Evolutionary conservation across 1,140 invertebrate genomes (phyloP).

Genomic region (Aphidius gifuensis): DNA sequence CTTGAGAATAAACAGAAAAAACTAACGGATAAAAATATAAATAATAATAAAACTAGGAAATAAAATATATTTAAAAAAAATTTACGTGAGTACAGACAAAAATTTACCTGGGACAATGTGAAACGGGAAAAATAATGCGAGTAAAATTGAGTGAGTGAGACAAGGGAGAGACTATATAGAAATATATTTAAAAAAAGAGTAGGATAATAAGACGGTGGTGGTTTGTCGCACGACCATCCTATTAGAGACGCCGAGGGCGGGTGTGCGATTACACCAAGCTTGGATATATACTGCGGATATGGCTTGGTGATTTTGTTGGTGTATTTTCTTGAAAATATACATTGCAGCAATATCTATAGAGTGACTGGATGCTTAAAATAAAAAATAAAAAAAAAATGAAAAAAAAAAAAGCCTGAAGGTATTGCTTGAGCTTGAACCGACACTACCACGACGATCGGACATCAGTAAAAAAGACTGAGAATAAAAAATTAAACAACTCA

Average conservation of each 20-base stretch:
- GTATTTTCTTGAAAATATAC: no score
- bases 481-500: slow-evolving; percentile 5
- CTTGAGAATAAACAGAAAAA: no score
- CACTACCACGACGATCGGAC: slow-evolving; percentile 16
- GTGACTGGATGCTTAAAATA: no score
- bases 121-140: background rate
- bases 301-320: no score
- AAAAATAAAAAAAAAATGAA: background rate
- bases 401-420: slow-evolving; percentile 8
- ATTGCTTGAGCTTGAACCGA: slow-evolving; percentile 14
- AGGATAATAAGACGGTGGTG: slow-evolving; percentile 35
- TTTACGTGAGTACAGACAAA: background rate
- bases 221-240: slow-evolving; percentile 42
- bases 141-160: background rate
- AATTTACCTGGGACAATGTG: background rate
- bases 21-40: no score
- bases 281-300: background rate
- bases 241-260: slow-evolving; percentile 34
- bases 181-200: slow-evolving; percentile 17
- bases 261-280: slow-evolving; percentile 20
- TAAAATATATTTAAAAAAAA: no score
- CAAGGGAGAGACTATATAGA: background rate
- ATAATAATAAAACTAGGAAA: no score
- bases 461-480: background rate
- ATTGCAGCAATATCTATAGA: no score